These are phyloP conservation scores for Leptopilina clavipes DNA, from an alignment of 1,140 invertebrate species.

Conservation along the genomic window DNA sequence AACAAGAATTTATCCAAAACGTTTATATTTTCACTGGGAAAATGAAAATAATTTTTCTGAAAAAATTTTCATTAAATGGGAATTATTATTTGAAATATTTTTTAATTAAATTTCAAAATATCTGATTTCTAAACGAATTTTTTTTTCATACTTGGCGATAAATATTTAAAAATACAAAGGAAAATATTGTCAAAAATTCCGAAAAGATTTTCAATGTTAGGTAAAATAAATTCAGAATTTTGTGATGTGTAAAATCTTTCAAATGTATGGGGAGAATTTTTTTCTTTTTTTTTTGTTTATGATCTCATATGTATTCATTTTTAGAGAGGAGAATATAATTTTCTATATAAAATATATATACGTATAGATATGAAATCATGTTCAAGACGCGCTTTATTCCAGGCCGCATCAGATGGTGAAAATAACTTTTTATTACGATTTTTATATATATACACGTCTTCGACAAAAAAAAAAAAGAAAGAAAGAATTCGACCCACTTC, in stretches of 20 bases:
- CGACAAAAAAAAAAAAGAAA: background rate
- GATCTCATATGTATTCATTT: background rate
- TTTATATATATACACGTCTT: background rate
- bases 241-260: background rate
- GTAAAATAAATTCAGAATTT: background rate
- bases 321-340: background rate
- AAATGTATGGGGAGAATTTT: background rate
- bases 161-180: background rate
- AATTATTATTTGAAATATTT: no score
- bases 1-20: no score
- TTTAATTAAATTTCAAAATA: no score
- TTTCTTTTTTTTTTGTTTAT: background rate
- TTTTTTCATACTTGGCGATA: no score
- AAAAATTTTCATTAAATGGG: no score
- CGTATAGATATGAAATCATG: background rate
- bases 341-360: background rate
- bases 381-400: background rate
- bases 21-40: no score
- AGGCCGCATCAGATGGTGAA: background rate
- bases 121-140: no score
- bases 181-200: background rate
- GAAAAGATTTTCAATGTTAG: background rate
- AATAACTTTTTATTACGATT: slow-evolving; percentile 5
- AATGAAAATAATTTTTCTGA: no score
- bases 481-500: background rate